phyloP scores from a whole-genome alignment of 2,113 vertebrate genomes.

The Tringa solitaria region DNA sequence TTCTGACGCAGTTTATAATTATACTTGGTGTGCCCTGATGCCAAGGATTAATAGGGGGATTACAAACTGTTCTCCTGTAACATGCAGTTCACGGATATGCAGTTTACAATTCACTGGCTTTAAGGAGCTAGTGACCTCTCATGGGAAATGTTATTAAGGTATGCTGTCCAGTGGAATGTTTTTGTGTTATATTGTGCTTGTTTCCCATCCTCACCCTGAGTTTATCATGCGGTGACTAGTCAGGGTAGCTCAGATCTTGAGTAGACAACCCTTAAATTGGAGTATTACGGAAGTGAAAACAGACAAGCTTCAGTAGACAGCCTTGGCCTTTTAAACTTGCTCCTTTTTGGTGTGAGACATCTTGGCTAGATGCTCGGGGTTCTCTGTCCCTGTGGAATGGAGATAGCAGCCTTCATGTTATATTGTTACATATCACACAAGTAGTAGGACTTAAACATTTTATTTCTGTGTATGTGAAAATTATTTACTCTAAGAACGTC shows the following conservation, averaged over 20 bases:
- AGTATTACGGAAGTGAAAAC: background rate
- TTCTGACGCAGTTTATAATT: conserved; percentile 41
- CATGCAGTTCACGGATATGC: background rate
- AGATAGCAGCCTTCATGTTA: background rate
- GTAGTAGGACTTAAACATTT: background rate
- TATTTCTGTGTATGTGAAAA: background rate
- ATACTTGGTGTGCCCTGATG: conserved; percentile 17
- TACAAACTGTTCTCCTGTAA: conserved; percentile 4
- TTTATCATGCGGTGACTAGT: background rate
- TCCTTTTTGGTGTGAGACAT: background rate
- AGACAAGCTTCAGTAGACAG: background rate
- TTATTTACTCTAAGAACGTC: background rate
- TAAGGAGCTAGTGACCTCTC: background rate
- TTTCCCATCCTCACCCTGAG: background rate
- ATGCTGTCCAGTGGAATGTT: background rate
- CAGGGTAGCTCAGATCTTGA: background rate
- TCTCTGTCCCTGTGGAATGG: background rate
- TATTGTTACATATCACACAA: background rate
- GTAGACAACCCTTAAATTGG: background rate
- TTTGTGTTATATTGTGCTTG: background rate
- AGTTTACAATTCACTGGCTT: background rate
- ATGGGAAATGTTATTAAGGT: background rate
- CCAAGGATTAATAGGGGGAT: conserved; percentile 57
- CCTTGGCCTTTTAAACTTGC: background rate
- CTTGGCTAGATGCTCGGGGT: background rate